Percentiles rank a stretch among this genome's conserved stretches.
Evolutionary conservation across 2,797 vertebrate species (phyloP).

Genomic region (Aldrovandia affinis): DNA sequence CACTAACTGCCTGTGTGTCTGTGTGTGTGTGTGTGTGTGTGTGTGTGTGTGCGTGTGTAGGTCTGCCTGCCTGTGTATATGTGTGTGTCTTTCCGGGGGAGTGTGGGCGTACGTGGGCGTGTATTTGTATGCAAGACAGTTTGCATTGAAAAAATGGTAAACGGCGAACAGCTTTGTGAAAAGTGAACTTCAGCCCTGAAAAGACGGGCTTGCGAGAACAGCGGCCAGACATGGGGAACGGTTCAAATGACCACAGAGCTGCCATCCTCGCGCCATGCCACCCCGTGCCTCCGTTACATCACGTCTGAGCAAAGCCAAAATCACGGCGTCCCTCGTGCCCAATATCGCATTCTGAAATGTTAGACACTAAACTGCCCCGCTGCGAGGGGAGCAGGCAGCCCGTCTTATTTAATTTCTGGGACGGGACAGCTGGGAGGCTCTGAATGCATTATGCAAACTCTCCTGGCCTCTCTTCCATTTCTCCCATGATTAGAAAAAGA

Average conservation of each 20-base stretch:
- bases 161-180: neutral
- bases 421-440: constrained; percentile 1
- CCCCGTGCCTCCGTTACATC: neutral
- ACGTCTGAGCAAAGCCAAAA: neutral
- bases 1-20: neutral
- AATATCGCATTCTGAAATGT: too few relatives aligned
- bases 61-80: neutral
- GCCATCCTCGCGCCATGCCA: neutral
- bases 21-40: neutral
- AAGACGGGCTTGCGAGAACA: too few relatives aligned
- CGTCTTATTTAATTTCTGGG: neutral
- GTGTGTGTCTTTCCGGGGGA: too few relatives aligned
- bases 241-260: neutral
- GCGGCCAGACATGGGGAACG: neutral
- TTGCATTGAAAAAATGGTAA: neutral
- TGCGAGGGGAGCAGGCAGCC: neutral
- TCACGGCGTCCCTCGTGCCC: neutral
- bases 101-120: neutral
- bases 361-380: neutral
- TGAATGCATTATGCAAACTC: neutral
- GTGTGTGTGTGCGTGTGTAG: neutral
- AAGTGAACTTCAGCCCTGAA: neutral
- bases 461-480: neutral
- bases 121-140: neutral
- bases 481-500: neutral